Conservation (phyloP, 2,888 invertebrate species). For the Zeuzera pyrina region DNA sequence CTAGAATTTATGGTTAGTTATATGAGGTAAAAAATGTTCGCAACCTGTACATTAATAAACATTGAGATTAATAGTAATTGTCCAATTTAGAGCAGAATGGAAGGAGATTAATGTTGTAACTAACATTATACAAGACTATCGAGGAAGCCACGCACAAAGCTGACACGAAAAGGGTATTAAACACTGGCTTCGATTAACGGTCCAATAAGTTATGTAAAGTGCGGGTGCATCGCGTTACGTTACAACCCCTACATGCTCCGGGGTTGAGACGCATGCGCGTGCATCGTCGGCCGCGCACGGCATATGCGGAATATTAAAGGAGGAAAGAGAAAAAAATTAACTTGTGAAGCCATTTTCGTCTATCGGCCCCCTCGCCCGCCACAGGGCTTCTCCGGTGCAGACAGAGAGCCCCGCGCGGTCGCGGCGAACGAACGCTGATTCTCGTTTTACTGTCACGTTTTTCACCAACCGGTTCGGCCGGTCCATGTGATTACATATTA, state of each 20-base stretch:
- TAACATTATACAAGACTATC: slow-evolving; percentile 27
- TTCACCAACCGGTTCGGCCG: slow-evolving; percentile 39
- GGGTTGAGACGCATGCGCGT: slow-evolving; percentile 66
- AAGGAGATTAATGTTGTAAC: slow-evolving; percentile 54
- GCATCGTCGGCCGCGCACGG: slow-evolving; percentile 60
- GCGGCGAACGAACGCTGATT: slow-evolving; percentile 3
- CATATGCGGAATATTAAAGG: slow-evolving; percentile 73
- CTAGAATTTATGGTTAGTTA: too few species aligned
- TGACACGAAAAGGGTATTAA: slow-evolving; percentile 67
- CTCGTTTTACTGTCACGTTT: slow-evolving; percentile 14
- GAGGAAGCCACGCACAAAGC: slow-evolving; percentile 59
- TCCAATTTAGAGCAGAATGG: slow-evolving; percentile 33
- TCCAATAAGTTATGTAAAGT: slow-evolving; percentile 71
- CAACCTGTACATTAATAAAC: slow-evolving; percentile 19
- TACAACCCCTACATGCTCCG: slow-evolving; percentile 55
- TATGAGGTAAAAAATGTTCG: slow-evolving; percentile 2
- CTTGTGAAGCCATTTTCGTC: slow-evolving; percentile 74
- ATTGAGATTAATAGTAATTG: slow-evolving; percentile 52
- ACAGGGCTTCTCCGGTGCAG: slow-evolving; percentile 50
- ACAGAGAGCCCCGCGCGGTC: slow-evolving; percentile 35
- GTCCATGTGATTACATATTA: slow-evolving; percentile 43
- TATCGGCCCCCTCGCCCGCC: slow-evolving; percentile 63
- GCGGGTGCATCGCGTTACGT: slow-evolving; percentile 68
- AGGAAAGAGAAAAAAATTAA: slow-evolving; percentile 74
- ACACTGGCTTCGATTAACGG: slow-evolving; percentile 65